Base-by-base conservation (phyloP, 2,113 vertebrate genomes). In the Capreolus pygargus region DNA sequence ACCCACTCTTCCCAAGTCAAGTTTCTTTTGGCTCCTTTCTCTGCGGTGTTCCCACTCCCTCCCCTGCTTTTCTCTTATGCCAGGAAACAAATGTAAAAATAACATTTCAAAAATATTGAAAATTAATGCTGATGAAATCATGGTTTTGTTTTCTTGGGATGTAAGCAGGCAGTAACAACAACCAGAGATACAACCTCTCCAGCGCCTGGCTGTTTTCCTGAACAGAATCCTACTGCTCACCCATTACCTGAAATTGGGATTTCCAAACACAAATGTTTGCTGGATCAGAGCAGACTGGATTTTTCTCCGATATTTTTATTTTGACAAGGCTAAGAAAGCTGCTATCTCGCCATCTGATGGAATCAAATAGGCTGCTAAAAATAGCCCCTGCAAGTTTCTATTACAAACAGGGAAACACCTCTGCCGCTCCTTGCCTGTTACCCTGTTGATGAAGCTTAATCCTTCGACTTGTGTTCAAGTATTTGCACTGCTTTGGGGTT, bases 31-130 rank as follows among this genome's bases (percentile, higher is more conserved):
- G 98, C 97, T 96, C 33, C 64, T 85, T 50, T 25, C 83, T 89
- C 74, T 1, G 45, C 39, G 2, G 28, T 28, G 30, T 83, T 91
- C 96, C 91, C 84, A 61, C 95, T 70, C 64, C 97, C 89, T 97
- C 89, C 94, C 90, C 74, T 39, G 58, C 89, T 78, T 89, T 81
- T 96, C 93, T 97, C 96, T 97, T 95, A 94, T 0, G 27, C 92
- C 95, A 98, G 79, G 76, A 82, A 97, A 96, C 96, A 97, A 97
- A 98, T 58, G 95, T 97, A 97, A 95, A 86, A 97, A 95, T 95
- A 97, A 97, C 94, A 97, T 93, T 86, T 97, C 93, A 95, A 97
- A 96, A 94, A 95, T 96, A 89, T 39, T 97, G 95, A 95, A 86
- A 92, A 97, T 58, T 7, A 86, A 87, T 86, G 97, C 91, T 97